These are phyloP conservation scores for Oriolus oriolus DNA, from an alignment of 2,113 vertebrate genomes.

Conservation along the genomic window DNA sequence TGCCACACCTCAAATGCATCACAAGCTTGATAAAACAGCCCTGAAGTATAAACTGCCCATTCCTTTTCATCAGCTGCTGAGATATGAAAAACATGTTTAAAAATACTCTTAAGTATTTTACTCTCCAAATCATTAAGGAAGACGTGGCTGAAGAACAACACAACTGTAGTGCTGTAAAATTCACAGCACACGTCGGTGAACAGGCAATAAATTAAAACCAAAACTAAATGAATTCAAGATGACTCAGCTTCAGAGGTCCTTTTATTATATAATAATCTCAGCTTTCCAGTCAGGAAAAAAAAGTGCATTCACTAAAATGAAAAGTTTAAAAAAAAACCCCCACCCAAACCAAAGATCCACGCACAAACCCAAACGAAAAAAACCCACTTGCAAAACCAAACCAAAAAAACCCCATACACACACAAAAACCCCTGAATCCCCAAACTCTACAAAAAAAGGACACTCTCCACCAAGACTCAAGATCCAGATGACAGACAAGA, in stretches of 20 bases:
- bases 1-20: neutral
- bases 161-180: neutral
- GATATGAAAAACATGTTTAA: neutral
- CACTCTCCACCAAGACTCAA: neutral
- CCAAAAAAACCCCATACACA: neutral
- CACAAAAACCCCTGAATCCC: neutral
- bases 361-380: neutral
- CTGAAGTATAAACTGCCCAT: neutral
- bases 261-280: neutral
- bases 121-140: neutral
- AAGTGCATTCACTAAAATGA: neutral
- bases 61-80: neutral
- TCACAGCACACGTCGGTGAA: neutral
- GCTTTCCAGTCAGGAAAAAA: neutral
- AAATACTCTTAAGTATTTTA: neutral
- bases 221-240: neutral
- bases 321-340: neutral
- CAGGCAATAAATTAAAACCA: neutral
- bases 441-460: neutral
- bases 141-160: neutral
- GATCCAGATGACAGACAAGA: neutral
- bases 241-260: neutral
- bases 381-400: fast-evolving
- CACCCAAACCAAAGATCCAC: neutral
- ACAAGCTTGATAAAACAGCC: neutral